These are phyloP conservation scores for Lonchura striata DNA, from an alignment of 2,113 vertebrate genomes.

Conservation along the genomic window DNA sequence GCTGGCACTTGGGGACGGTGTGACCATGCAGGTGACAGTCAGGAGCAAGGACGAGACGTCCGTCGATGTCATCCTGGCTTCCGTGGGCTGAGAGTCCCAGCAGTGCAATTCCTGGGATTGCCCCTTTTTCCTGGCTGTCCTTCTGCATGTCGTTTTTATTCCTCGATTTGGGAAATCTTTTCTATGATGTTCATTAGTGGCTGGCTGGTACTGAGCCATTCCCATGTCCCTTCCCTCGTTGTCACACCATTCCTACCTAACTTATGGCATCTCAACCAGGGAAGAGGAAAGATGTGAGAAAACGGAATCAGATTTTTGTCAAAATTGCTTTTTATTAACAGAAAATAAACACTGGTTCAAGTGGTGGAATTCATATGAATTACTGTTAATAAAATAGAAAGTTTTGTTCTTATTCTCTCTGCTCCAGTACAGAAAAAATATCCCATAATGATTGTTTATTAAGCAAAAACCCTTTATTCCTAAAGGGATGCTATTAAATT, in stretches of 20 bases:
- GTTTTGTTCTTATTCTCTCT: neutral
- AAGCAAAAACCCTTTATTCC: neutral
- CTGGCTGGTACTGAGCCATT: slow-evolving; percentile 31
- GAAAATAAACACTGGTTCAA: slow-evolving; percentile 76
- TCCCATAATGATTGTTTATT: neutral
- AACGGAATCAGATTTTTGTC: slow-evolving; percentile 61
- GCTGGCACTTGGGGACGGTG: slow-evolving; percentile 89
- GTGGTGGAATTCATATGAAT: slow-evolving; percentile 36
- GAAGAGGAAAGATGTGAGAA: neutral
- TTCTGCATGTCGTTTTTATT: slow-evolving; percentile 33
- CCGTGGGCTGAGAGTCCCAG: slow-evolving; percentile 81
- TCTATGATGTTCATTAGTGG: slow-evolving; percentile 17
- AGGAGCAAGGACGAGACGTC: slow-evolving; percentile 87
- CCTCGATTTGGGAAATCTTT: neutral
- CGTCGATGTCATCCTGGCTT: slow-evolving; percentile 89
- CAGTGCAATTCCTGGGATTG: accelerated
- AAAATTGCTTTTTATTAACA: slow-evolving; percentile 85
- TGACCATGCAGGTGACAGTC: slow-evolving; percentile 98
- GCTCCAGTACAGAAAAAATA: neutral
- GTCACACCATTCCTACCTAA: neutral
- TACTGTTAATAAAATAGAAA: slow-evolving; percentile 68
- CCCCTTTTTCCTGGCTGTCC: neutral
- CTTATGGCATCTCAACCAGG: slow-evolving; percentile 7
- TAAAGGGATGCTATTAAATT: neutral
- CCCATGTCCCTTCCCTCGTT: neutral